Conservation (phyloP, 2,888 invertebrate genomes). For the Rhorus exstirpatorius region DNA sequence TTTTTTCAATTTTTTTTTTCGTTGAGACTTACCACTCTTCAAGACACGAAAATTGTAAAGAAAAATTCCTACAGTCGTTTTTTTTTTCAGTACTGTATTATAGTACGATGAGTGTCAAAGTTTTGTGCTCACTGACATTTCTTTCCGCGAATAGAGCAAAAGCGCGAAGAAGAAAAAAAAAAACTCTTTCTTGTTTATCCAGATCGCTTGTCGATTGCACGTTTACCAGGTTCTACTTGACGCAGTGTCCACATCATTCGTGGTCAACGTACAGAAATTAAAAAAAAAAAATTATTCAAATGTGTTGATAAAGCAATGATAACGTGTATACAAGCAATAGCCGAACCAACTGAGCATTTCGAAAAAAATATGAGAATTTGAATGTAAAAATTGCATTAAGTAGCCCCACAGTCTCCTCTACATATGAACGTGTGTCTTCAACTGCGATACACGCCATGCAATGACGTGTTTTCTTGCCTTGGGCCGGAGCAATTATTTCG, state of each 20-base stretch:
- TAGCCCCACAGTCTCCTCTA: too few species aligned
- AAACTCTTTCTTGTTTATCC: background rate
- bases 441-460: background rate
- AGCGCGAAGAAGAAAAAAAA: background rate
- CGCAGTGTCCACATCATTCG: too few species aligned
- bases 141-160: background rate
- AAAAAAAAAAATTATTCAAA: too few species aligned
- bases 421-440: background rate
- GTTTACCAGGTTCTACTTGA: too few species aligned
- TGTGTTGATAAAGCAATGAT: too few species aligned
- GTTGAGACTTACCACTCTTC: slow-evolving; percentile 11
- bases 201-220: slow-evolving; percentile 55
- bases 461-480: slow-evolving; percentile 7
- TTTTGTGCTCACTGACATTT: slow-evolving; percentile 4
- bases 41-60: slow-evolving; percentile 22
- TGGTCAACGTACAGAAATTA: too few species aligned
- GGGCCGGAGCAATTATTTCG: slow-evolving; percentile 50
- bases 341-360: too few species aligned
- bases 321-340: too few species aligned
- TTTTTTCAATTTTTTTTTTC: slow-evolving; percentile 9
- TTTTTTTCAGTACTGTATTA: slow-evolving; percentile 3
- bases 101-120: slow-evolving; percentile 1
- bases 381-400: too few species aligned
- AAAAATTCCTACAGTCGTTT: slow-evolving; percentile 43
- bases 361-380: too few species aligned